Conservation (phyloP, 92 coral and sea anemone species). For the Parazoanthus swiftii region DNA sequence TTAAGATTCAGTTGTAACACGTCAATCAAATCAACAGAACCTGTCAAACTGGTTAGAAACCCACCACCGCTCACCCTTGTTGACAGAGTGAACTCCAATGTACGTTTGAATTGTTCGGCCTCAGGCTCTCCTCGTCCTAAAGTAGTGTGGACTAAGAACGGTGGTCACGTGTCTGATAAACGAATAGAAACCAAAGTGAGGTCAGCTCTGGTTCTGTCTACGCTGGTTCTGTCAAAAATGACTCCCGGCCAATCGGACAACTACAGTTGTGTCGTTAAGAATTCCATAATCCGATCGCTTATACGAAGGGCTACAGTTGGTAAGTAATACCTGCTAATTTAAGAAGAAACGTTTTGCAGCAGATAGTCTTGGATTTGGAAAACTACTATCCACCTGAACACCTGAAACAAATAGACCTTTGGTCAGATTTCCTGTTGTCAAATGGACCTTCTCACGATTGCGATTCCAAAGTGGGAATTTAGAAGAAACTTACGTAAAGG, state of each 20-base stretch:
- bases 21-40: neutral
- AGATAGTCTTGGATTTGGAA: too few relatives aligned
- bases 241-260: neutral
- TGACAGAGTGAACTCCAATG: neutral
- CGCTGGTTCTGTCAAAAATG: neutral
- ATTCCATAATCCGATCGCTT: neutral
- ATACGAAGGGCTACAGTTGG: neutral
- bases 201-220: neutral
- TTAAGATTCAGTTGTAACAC: too few relatives aligned
- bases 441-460: too few relatives aligned
- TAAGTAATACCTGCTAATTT: neutral
- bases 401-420: too few relatives aligned
- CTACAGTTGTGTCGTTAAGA: neutral
- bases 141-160: neutral
- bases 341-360: too few relatives aligned
- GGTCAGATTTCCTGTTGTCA: too few relatives aligned
- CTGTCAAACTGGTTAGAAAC: neutral
- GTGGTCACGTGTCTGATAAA: neutral
- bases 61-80: neutral
- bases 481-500: too few relatives aligned
- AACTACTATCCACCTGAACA: too few relatives aligned
- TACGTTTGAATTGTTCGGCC: neutral
- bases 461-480: too few relatives aligned
- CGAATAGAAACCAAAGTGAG: neutral
- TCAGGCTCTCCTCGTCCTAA: constrained; percentile 12